Evolutionary conservation across 2,113 vertebrate species (phyloP).

Genomic region (Periophthalmodon schlosseri): DNA sequence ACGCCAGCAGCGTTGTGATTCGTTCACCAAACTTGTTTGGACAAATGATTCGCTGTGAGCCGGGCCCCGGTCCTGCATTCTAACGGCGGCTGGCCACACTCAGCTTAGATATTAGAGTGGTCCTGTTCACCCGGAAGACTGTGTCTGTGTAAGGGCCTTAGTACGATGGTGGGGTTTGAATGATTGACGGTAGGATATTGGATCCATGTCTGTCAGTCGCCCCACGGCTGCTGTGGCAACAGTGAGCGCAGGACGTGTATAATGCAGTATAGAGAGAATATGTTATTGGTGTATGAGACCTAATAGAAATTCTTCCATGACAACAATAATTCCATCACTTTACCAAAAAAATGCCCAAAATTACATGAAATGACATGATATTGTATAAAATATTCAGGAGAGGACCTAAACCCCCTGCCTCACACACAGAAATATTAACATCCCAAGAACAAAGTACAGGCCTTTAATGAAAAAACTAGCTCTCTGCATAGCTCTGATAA

Average conservation of each 20-base stretch:
- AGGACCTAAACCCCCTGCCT: background rate
- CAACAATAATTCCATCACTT: too few relatives aligned
- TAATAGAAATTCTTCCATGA: background rate
- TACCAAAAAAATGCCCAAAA: background rate
- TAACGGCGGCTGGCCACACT: too few relatives aligned
- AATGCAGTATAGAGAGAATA: too few relatives aligned
- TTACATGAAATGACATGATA: background rate
- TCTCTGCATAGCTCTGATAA: background rate
- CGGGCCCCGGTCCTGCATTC: background rate
- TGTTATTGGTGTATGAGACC: too few relatives aligned
- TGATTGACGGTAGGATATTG: background rate
- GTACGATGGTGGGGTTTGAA: background rate
- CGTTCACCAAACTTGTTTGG: background rate
- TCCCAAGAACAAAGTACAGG: background rate
- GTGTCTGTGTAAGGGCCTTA: too few relatives aligned
- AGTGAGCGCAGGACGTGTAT: background rate
- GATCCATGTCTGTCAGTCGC: background rate
- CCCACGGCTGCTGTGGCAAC: background rate
- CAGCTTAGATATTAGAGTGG: too few relatives aligned
- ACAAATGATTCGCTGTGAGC: background rate
- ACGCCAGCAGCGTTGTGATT: background rate
- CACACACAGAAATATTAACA: background rate
- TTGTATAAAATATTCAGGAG: background rate
- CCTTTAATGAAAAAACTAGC: background rate
- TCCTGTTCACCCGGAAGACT: too few relatives aligned